phyloP scores from a whole-genome alignment of 2,113 vertebrate species.

The Origma solitaria region DNA sequence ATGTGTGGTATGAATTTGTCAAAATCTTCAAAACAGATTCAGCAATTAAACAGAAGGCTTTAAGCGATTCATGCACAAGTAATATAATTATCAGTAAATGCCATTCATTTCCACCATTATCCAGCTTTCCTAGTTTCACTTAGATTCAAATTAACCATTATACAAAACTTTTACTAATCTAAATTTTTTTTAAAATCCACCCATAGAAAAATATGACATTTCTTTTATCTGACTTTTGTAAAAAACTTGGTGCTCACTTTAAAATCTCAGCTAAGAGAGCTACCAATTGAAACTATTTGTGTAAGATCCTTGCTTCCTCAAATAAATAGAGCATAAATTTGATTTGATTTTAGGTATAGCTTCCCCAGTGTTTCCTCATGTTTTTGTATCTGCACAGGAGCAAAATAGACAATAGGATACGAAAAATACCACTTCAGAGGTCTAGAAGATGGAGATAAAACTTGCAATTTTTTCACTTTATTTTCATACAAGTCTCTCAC shows the following conservation, averaged over 20 bases:
- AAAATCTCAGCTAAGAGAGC: not conserved
- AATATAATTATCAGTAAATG: not conserved
- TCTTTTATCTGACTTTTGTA: not conserved
- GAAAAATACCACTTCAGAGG: not conserved
- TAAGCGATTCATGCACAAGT: not conserved
- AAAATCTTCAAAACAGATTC: not conserved
- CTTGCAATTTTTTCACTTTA: not conserved
- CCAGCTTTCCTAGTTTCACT: not conserved
- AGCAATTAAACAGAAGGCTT: not conserved
- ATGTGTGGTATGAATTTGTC: not conserved
- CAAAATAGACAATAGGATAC: not conserved
- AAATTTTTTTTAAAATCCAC: not conserved
- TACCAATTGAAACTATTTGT: not conserved
- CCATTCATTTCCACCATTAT: not conserved
- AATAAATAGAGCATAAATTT: not conserved
- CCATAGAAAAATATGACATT: not conserved
- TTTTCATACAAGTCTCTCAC: not conserved
- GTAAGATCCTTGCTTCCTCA: not conserved
- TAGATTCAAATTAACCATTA: not conserved
- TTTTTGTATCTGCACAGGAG: not conserved
- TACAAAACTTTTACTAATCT: not conserved
- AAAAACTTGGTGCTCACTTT: not conserved
- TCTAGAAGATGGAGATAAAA: not conserved
- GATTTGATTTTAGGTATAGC: not conserved
- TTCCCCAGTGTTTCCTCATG: not conserved